Base-by-base conservation (phyloP, 2,888 invertebrate genomes). In the Neoascia interrupta region DNA sequence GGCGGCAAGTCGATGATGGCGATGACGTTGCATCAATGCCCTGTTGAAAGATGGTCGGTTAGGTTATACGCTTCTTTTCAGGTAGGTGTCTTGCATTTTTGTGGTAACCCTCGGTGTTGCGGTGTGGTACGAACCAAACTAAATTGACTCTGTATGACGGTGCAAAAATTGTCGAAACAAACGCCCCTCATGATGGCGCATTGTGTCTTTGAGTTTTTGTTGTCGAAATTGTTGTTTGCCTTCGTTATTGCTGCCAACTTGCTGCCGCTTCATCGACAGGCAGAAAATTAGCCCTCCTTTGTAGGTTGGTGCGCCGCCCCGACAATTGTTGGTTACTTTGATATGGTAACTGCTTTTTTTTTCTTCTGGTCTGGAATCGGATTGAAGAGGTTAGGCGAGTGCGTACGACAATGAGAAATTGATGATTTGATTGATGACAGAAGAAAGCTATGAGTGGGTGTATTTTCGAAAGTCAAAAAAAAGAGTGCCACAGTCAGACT, bases 191-290 rank as follows among this genome's bases (percentile, higher is more conserved):
- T 61, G 39, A 28, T n/a, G n/a, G n/a, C 15, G 18, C 34, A 73
- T 68, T 74, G 53, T 54, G 13, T 61, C n/a, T 60, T 53, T 45
- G 15, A 37, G 37, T 36, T 45, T 56, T 28, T 43, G n/a, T 47
- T 66, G 54, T 70, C 36, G 51, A 53, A 66, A 66, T 66, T n/a
- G n/a, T 73, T 79, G 61, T 79, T 79, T 79, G 68, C 73, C 68
- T 79, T 79, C 61, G 73, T 79, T n/a, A n/a, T 73, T 68, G 66
- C 73, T 79, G 79, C 66, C 61, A 66, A 79, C 47, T 68, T 79
- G 66, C 54, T 68, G 73, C 72, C 64, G 58, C 58, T 73, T 79
- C 54, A 37, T 36, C 61, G 31, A 49, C 49, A 79, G 61, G 54
- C 39, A 41, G 53, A 73, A 73, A 79, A 79, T 73, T 49, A 79